These are phyloP conservation scores for Latrodectus geometricus DNA, from an alignment of 1,140 invertebrate genomes.

Conservation along the genomic window DNA sequence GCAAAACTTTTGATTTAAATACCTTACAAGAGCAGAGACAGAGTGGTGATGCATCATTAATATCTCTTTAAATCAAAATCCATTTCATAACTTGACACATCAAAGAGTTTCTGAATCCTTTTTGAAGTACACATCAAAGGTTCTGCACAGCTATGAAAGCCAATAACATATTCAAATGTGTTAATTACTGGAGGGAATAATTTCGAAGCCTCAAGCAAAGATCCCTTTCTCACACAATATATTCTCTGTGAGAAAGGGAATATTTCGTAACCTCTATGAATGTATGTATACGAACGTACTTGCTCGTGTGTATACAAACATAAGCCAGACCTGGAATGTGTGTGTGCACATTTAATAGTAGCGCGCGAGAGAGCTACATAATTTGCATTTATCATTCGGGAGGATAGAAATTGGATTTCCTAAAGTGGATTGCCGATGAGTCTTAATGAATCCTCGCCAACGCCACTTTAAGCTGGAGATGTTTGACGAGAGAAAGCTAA, in stretches of 20 bases:
- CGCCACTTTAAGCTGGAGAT: not conserved
- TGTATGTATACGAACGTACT: not conserved
- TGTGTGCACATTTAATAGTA: conserved; percentile 27
- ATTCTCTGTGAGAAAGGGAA: not conserved
- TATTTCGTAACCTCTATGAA: not conserved
- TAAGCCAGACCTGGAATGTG: not conserved
- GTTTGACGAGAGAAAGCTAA: too few relatives aligned
- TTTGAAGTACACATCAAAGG: not conserved
- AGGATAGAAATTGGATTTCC: conserved; percentile 36
- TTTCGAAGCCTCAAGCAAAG: not conserved
- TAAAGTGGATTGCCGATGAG: conserved; percentile 24
- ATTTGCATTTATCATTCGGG: conserved; percentile 50
- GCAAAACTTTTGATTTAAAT: too few relatives aligned
- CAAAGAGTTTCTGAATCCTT: too few relatives aligned
- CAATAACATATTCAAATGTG: not conserved
- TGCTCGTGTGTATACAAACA: not conserved
- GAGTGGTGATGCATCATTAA: too few relatives aligned
- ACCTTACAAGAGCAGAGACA: too few relatives aligned
- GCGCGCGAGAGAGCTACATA: not conserved
- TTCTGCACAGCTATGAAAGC: not conserved
- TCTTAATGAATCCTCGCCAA: conserved; percentile 32
- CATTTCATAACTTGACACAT: too few relatives aligned
- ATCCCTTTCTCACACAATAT: not conserved
- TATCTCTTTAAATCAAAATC: too few relatives aligned
- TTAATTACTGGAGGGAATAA: not conserved